These are phyloP conservation scores for Cremastobaeus sp. DNA, from an alignment of 2,888 invertebrate species.

Conservation along the genomic window DNA sequence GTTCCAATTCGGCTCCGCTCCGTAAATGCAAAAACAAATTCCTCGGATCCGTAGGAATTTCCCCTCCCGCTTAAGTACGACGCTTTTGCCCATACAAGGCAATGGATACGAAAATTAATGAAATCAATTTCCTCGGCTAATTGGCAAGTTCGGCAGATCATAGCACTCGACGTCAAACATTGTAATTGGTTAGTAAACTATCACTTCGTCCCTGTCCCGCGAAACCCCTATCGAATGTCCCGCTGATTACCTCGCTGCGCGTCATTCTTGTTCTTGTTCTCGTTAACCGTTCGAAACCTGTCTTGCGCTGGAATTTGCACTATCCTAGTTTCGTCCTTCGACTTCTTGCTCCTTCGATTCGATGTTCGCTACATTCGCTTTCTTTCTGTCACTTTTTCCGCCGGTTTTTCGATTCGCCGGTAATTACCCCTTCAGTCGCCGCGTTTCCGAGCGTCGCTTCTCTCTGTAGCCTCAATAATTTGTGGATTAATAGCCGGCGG, in stretches of 20 bases:
- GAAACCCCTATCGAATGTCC: conserved; percentile 28
- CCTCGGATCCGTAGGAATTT: conserved; percentile 23
- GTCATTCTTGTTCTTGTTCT: conserved; percentile 50
- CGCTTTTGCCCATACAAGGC: conserved; percentile 24
- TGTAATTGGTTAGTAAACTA: conserved; percentile 50
- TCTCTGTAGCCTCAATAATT: too few species aligned
- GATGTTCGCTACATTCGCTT: neutral
- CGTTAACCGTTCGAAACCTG: conserved; percentile 48
- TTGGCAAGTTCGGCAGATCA: conserved; percentile 55
- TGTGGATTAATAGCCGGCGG: too few species aligned
- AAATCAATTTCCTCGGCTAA: conserved; percentile 50
- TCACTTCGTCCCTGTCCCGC: conserved; percentile 26
- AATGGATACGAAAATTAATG: conserved; percentile 41
- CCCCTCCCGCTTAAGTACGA: conserved; percentile 16
- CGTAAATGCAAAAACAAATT: conserved; percentile 55
- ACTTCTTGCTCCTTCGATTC: conserved; percentile 25
- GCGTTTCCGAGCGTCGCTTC: too few species aligned
- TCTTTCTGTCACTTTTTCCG: neutral
- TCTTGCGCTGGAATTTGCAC: conserved; percentile 37
- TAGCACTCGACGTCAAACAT: conserved; percentile 43
- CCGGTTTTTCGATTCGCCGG: neutral
- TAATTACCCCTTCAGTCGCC: neutral
- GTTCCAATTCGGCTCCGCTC: conserved; percentile 39
- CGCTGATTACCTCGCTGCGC: conserved; percentile 41
- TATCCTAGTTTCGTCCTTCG: conserved; percentile 36